Evolutionary conservation across 2,797 vertebrate species (phyloP), one percentile per base, ranked within the genome.

Genomic region (Streptopelia turtur): DNA sequence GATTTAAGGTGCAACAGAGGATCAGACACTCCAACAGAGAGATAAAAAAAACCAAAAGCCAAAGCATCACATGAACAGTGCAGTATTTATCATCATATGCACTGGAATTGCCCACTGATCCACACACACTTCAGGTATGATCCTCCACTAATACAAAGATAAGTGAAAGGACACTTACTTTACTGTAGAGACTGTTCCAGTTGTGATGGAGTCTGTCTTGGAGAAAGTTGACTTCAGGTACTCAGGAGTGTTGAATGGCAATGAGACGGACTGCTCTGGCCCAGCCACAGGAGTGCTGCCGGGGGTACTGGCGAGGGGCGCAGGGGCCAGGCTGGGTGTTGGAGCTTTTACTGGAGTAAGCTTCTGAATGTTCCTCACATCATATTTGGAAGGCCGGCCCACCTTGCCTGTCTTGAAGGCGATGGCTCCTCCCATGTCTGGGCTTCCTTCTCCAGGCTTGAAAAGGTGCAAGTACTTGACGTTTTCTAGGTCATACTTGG

Each of bases 201-300:
- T 99, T 97, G 99, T 99, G 97, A 99, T 99, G 97, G 99, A 99
- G 98, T 99, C 99, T 60, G 99, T 99, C 98, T 99, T 99, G 97
- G 99, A 99, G 98, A 99, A 99, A 95, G 99, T 99, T 91, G 99
- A 99, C 97, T 99, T 99, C 91, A 99, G 98, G 98, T 99, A 99
- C 94, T 99, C 99, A 2, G 99, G 98, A 64, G 98, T 97, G 94
- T 98, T 99, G 98, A 99, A 99, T 88, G 98, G 98, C 96, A 99
- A 96, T 76, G 99, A 98, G 90, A 98, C 98, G 0, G 98, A 95
- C 82, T 99, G 99, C 95, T 99, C 99, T 1, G 98, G 97, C 41
- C 97, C 98, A 0, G 98, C 97, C 39, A 98, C 97, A 0, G 98
- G 98, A 64, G 98, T 87, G 47, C 96, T 97, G 37, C 98, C 98